These are phyloP conservation scores for Camponotus vicinus DNA, from an alignment of 1,140 invertebrate species.

Conservation along the genomic window DNA sequence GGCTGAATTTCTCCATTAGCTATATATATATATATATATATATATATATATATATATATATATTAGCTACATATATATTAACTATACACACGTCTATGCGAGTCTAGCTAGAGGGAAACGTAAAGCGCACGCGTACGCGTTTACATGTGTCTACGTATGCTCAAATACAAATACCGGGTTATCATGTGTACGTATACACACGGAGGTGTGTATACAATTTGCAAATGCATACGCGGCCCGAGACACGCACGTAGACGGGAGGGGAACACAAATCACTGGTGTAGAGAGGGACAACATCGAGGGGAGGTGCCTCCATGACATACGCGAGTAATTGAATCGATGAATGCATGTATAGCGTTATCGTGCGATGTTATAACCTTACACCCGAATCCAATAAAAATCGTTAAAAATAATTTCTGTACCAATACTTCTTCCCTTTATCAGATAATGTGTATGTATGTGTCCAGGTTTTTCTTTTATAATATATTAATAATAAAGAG, in stretches of 20 bases:
- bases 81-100: constrained; percentile 33
- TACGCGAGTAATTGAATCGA: constrained; percentile 71
- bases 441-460: not conserved
- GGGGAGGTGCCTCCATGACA: constrained; percentile 64
- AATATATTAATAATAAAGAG: no score
- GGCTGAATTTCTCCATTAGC: constrained; percentile 78
- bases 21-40: constrained; percentile 55
- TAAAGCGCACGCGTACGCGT: constrained; percentile 24
- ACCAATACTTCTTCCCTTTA: not conserved
- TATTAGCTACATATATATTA: no score
- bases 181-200: constrained; percentile 25
- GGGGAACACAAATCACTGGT: constrained; percentile 73
- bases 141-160: constrained; percentile 26
- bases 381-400: constrained; percentile 25
- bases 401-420: constrained; percentile 29
- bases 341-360: constrained; percentile 48
- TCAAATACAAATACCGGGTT: constrained; percentile 29
- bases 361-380: constrained; percentile 37
- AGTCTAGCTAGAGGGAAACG: not conserved
- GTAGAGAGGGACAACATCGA: constrained; percentile 72
- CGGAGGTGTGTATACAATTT: constrained; percentile 56
- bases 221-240: constrained; percentile 60
- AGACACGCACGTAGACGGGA: constrained; percentile 71
- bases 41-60: no score
- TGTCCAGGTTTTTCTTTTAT: no score